Evolutionary conservation across 2,888 invertebrate species (phyloP), one percentile per base, ranked within the genome.

Genomic region (Galeruca laticollis): DNA sequence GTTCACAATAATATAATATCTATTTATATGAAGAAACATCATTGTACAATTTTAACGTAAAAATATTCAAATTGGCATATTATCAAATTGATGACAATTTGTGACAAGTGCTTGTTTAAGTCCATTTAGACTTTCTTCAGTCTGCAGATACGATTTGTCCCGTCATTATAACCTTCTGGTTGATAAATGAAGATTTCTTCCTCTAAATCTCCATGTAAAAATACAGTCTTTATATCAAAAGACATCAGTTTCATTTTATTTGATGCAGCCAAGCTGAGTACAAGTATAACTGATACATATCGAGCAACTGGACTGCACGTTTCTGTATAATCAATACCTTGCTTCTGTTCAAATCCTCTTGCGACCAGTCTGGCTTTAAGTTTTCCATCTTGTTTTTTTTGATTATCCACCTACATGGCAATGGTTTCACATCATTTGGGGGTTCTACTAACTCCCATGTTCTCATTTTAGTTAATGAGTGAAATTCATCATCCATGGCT

Each of bases 21-120:
- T n/a, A n/a, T n/a, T n/a, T n/a, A n/a, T n/a, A n/a, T n/a, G n/a
- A n/a, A n/a, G n/a, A n/a, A n/a, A n/a, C n/a, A n/a, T n/a, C n/a
- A n/a, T n/a, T n/a, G n/a, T n/a, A n/a, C n/a, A n/a, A n/a, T n/a
- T n/a, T n/a, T n/a, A n/a, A n/a, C n/a, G n/a, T n/a, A n/a, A n/a
- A n/a, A n/a, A n/a, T n/a, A n/a, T n/a, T n/a, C n/a, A n/a, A n/a
- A n/a, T n/a, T n/a, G n/a, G n/a, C n/a, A n/a, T n/a, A n/a, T n/a
- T n/a, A n/a, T n/a, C n/a, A n/a, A n/a, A n/a, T n/a, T n/a, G n/a
- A n/a, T n/a, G n/a, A n/a, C n/a, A n/a, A n/a, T n/a, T n/a, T n/a
- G n/a, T n/a, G n/a, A n/a, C n/a, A n/a, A n/a, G n/a, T n/a, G 80
- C 74, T 74, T 81, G 80, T 64, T 80, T 79, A 20, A 81, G 63